Base-by-base conservation (phyloP, 2,797 vertebrate genomes). In the Pipistrellus pipistrellus region DNA sequence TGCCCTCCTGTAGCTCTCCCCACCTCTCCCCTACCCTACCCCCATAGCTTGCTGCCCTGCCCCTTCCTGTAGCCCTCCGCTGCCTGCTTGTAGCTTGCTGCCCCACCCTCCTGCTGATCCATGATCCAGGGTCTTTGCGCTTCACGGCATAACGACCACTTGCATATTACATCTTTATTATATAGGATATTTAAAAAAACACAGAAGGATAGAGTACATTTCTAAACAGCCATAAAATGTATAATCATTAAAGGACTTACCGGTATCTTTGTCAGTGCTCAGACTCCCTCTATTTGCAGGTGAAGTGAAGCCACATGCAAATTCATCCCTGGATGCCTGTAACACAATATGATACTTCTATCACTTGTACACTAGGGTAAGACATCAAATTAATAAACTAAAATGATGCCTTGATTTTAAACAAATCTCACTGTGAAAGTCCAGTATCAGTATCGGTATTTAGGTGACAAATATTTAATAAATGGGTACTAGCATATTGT, bases 321-420 rank as follows among this genome's bases (percentile, higher is more conserved):
- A 98, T 85, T 99, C 99, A 87, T 99, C 99, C 96, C 99, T 99
- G 96, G 99, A 99, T 94, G 98, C 98, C 99, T 99, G 97, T 30
- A 97, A 97, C 71, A 96, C 75, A 97, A 95, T 10, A n/a, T 1
- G 51, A 92, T 57, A 21, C 0, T 53, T 69, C 9, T 72, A 73
- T 91, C 32, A 91, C 90, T 81, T 88, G 59, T 83, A 80, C 59
- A 44, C 20, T 27, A 85, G 55, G 27, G 68, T 64, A 78, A 81
- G 69, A 90, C 86, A 92, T 66, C 13, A 55, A 87, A 93, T 73
- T 73, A 85, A 75, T n/a, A 93, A 51, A 82, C 51, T 73, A 91
- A 92, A 83, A 66, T 51, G 1, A 21, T 35, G 90, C 12, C 4
- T 48, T 85, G 23, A 88, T 78, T 81, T 92, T 86, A 92, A 86